phyloP scores from a whole-genome alignment of 2,113 vertebrate genomes.

The Panthera uncia region DNA sequence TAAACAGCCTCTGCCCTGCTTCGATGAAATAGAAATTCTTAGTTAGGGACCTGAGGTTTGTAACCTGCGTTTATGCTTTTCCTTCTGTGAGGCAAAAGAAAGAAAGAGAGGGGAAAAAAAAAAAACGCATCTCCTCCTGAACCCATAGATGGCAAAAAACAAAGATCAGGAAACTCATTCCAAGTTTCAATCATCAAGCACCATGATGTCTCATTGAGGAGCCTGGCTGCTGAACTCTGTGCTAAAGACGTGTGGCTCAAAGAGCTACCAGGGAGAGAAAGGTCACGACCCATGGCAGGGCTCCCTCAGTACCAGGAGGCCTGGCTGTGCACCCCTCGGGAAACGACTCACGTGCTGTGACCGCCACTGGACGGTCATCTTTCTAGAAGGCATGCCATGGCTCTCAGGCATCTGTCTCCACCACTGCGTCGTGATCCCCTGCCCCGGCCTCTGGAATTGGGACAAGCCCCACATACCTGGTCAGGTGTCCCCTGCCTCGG shows the following conservation, averaged over 20 bases:
- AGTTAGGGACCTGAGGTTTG: background rate
- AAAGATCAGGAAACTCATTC: background rate
- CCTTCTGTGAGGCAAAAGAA: background rate
- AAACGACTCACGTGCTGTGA: rapidly evolving
- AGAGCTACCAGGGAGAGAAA: background rate
- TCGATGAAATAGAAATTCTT: background rate
- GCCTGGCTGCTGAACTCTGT: background rate
- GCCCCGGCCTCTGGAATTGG: too few relatives aligned
- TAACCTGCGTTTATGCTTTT: background rate
- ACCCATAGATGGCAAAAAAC: background rate
- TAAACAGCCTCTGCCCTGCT: rapidly evolving
- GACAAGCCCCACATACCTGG: background rate
- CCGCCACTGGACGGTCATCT: background rate
- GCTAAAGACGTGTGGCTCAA: background rate
- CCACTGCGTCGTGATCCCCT: rapidly evolving
- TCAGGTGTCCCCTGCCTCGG: background rate
- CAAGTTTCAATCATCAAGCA: too few relatives aligned
- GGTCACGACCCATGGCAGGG: background rate
- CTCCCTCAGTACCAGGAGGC: background rate
- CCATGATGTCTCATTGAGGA: background rate
- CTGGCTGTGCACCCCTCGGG: rapidly evolving
- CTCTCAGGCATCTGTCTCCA: background rate
- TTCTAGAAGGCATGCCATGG: background rate
- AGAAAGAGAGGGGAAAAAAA: background rate
- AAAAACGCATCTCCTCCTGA: background rate